Conservation (phyloP, 2,797 vertebrate genomes). For the Sebastes matsubarae region DNA sequence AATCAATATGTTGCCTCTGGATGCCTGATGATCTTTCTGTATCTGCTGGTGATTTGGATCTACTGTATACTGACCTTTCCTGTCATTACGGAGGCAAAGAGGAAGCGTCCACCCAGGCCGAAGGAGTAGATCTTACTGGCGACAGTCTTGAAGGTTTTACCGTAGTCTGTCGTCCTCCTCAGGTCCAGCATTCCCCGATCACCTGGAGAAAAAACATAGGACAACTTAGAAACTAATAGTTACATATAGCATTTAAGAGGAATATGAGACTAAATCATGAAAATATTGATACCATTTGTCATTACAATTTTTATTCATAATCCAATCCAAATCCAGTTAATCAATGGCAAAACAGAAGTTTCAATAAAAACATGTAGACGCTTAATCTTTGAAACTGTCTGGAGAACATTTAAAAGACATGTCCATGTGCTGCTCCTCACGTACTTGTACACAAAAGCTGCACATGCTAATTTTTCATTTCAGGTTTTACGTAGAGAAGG, state of each 20-base stretch:
- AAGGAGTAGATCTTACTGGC: conserved; percentile 92
- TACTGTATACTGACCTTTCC: conserved; percentile 81
- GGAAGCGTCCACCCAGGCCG: conserved; percentile 91
- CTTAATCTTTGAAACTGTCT: not conserved
- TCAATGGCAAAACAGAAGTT: not conserved
- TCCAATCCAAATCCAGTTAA: not conserved
- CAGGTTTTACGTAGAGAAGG: not conserved
- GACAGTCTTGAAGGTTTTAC: conserved; percentile 85
- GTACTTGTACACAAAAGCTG: not conserved
- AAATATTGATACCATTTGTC: not conserved
- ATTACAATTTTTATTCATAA: not conserved
- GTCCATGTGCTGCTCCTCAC: not conserved
- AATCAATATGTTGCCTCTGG: too few species aligned
- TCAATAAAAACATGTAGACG: not conserved
- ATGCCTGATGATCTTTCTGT: not conserved
- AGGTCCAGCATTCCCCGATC: conserved; percentile 89
- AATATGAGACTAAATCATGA: not conserved
- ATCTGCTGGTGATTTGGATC: not conserved
- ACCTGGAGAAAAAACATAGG: conserved; percentile 64
- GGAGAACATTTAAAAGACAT: not conserved
- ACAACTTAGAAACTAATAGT: not conserved
- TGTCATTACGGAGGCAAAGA: conserved; percentile 95
- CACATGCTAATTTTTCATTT: not conserved
- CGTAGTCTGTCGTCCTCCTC: conserved; percentile 87
- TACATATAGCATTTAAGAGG: not conserved